Evolutionary conservation across 2,888 invertebrate genomes (phyloP), one percentile per base, ranked within the genome.

Genomic region (Drosophila sordidapex): DNA sequence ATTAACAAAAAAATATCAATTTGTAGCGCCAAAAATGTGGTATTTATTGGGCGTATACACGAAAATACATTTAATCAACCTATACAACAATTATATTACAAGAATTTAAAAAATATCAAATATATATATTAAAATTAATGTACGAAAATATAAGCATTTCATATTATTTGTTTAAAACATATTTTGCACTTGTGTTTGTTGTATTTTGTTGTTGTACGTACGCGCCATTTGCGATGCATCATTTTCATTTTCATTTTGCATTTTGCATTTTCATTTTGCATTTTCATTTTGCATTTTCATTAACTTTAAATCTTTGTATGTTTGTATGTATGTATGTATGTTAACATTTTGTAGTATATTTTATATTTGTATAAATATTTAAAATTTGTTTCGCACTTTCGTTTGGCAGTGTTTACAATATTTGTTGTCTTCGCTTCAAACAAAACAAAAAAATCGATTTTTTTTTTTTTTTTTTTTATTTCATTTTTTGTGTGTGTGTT

Each of bases 371-470:
- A 54, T 60, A 56, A 66, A 40, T 36, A 56, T 74, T 64, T 57
- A 59, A 53, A 54, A 61, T 64, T 52, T 35, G 60, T 70, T 68
- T 72, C 73, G 43, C 48, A 69, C 74, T 82, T 75, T 90, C 72
- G 69, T 90, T 90, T 90, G 89, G 89, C 91, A 89, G 89, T 89
- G 90, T 85, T 84, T 70, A 68, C 70, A 76, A 70, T 75, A 71
- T 82, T 70, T 76, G 54, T 65, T 74, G 59, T 74, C 70, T 40
- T 70, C 52, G 53, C 73, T 80, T 76, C 54, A 74, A 76, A 72
- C 80, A 88, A 87, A 87, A 82, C 80, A 80, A 80, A 86, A 21
- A 21, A 76, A 79, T 78, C 72, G 70, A 61, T 29, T 15, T 15
- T 1, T 27, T 7, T 25, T 13, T 29, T 11, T 18, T 11, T 11